Percentiles rank a stretch among this genome's conserved stretches.
These are phyloP conservation scores for Indicator maculatus DNA, from an alignment of 2,113 vertebrate genomes.

Conservation along the genomic window DNA sequence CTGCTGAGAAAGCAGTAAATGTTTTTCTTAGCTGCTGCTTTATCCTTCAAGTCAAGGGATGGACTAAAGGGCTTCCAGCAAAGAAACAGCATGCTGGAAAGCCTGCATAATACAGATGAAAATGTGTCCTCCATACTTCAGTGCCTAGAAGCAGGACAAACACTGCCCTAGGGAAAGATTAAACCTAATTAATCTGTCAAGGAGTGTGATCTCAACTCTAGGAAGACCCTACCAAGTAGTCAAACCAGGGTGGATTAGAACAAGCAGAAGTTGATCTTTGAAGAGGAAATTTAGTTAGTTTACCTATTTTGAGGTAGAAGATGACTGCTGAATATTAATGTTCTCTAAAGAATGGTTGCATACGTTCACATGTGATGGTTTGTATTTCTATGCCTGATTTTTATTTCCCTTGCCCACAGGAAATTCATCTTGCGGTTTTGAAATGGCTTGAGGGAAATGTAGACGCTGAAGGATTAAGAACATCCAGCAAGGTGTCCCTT, in stretches of 20 bases:
- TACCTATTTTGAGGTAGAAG: not conserved
- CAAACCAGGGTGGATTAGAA: not conserved
- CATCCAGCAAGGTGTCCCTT: conserved; percentile 79
- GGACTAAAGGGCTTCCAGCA: not conserved
- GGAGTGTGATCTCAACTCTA: rapidly evolving
- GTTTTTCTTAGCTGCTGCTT: not conserved
- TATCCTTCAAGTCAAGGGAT: rapidly evolving
- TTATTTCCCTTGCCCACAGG: conserved; percentile 50
- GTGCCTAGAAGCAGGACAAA: not conserved
- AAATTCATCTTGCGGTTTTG: conserved; percentile 69
- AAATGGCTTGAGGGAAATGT: conserved; percentile 74
- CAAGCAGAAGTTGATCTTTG: not conserved
- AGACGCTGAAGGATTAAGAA: conserved; percentile 72
- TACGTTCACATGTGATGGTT: not conserved
- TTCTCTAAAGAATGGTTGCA: rapidly evolving
- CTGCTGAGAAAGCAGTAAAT: not conserved
- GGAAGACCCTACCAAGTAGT: not conserved
- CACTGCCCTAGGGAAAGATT: not conserved
- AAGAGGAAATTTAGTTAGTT: not conserved
- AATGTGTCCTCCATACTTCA: not conserved
- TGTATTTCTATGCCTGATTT: not conserved
- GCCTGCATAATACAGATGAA: rapidly evolving
- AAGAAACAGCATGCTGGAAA: not conserved
- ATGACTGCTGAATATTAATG: not conserved
- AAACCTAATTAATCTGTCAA: not conserved